Conservation (phyloP, 2,113 vertebrate genomes). For the Trematocara nigrifrons region DNA sequence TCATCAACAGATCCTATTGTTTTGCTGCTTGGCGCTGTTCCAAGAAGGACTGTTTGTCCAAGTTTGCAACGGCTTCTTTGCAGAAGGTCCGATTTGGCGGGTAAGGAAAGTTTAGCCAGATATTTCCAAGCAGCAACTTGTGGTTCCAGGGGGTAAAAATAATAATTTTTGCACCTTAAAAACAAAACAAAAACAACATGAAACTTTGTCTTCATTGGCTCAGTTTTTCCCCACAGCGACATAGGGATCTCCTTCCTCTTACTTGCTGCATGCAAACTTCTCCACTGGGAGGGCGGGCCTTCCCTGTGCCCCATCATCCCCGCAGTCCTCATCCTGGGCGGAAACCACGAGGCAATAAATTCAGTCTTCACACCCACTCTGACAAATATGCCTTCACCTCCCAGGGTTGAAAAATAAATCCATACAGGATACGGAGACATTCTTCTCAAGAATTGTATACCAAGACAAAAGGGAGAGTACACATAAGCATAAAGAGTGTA, state of each 20-base stretch:
- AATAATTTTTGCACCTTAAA: not conserved
- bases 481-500: not conserved
- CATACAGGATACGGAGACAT: constrained; percentile 73
- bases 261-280: constrained; percentile 69
- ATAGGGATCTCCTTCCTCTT: constrained; percentile 67
- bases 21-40: constrained; percentile 33
- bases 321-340: constrained; percentile 71
- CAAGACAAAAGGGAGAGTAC: not conserved
- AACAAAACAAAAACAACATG: not conserved
- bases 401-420: constrained; percentile 70
- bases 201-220: not conserved
- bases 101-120: not conserved
- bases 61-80: constrained; percentile 39
- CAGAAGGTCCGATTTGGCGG: not conserved
- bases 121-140: constrained; percentile 4
- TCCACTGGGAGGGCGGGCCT: constrained; percentile 70
- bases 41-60: constrained; percentile 43
- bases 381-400: constrained; percentile 73
- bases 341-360: constrained; percentile 81
- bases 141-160: not conserved
- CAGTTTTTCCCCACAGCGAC: constrained; percentile 56
- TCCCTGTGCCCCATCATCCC: constrained; percentile 68
- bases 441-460: constrained; percentile 23
- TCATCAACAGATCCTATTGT: constrained; percentile 59
- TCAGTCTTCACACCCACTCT: constrained; percentile 79